Evolutionary conservation across 2,113 vertebrate species (phyloP).

Genomic region (Sphaerodactylus townsendi): DNA sequence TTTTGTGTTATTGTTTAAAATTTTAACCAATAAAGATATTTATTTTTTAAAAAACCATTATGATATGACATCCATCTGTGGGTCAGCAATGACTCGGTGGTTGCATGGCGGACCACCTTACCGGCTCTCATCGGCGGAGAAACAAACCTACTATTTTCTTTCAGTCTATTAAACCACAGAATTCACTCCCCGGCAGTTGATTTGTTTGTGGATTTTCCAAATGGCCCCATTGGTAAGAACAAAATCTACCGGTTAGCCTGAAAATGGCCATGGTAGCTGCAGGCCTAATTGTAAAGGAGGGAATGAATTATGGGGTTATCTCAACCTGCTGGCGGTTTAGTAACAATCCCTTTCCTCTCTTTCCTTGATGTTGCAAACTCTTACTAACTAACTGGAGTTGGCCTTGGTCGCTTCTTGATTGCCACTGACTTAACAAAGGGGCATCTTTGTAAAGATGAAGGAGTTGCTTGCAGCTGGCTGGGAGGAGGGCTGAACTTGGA

Average conservation of each 20-base stretch:
- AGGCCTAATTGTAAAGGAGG: not conserved
- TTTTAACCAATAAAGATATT: no score
- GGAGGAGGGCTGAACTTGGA: not conserved
- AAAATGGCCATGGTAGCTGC: not conserved
- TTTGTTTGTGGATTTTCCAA: not conserved
- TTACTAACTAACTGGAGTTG: no score
- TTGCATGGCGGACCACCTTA: no score
- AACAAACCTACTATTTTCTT: not conserved
- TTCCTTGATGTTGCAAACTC: constrained; percentile 6
- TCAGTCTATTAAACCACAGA: not conserved
- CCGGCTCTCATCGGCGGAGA: not conserved
- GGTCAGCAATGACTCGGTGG: no score
- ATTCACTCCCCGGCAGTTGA: not conserved
- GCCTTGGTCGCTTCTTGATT: constrained; percentile 65
- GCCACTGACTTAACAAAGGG: no score
- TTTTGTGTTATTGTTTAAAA: no score
- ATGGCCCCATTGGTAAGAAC: not conserved
- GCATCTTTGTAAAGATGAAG: constrained; percentile 57
- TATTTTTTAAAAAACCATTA: no score
- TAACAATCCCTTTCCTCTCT: not conserved
- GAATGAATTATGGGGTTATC: constrained; percentile 57
- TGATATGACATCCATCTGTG: no score
- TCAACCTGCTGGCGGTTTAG: constrained; percentile 39
- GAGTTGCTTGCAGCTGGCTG: constrained; percentile 45
- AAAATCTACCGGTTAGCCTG: not conserved